Conservation (phyloP, 2,113 vertebrate species). For the Dipodomys merriami region DNA sequence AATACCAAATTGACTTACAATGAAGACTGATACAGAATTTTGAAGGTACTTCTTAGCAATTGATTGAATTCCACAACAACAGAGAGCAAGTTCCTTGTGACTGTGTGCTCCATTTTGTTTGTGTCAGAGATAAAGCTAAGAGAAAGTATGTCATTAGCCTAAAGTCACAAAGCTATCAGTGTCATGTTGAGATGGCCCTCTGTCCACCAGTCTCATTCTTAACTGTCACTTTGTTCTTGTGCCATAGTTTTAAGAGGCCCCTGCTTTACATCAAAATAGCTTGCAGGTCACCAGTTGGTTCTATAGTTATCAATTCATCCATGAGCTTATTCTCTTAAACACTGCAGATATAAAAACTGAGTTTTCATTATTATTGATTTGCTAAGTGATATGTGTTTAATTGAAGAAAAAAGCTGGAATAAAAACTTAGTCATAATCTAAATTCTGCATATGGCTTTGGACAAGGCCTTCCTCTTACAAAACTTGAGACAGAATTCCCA, state of each 20-base stretch:
- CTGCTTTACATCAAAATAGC: neutral
- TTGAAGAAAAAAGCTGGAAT: constrained; percentile 48
- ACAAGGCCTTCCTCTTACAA: neutral
- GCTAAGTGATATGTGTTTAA: constrained; percentile 28
- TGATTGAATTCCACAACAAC: neutral
- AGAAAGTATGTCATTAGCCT: constrained; percentile 23
- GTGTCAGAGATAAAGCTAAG: constrained; percentile 5
- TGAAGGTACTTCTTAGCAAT: neutral
- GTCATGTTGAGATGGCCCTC: neutral
- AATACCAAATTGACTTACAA: constrained; percentile 39
- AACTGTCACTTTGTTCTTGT: neutral
- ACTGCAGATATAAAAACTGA: constrained; percentile 38
- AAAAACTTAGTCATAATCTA: neutral
- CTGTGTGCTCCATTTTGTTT: neutral
- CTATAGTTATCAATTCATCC: constrained; percentile 5
- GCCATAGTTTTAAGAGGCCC: neutral
- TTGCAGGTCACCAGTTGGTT: neutral
- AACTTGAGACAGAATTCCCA: neutral
- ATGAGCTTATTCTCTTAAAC: constrained; percentile 28
- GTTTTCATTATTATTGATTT: constrained; percentile 56
- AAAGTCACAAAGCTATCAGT: constrained; percentile 40
- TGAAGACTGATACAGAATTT: constrained; percentile 29
- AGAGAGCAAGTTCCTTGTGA: neutral
- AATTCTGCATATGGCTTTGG: neutral
- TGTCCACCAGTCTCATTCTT: neutral